Percentiles rank a stretch among this genome's conserved stretches.
Evolutionary conservation across 2,113 vertebrate genomes (phyloP).

Genomic region (Tragulus kanchil): DNA sequence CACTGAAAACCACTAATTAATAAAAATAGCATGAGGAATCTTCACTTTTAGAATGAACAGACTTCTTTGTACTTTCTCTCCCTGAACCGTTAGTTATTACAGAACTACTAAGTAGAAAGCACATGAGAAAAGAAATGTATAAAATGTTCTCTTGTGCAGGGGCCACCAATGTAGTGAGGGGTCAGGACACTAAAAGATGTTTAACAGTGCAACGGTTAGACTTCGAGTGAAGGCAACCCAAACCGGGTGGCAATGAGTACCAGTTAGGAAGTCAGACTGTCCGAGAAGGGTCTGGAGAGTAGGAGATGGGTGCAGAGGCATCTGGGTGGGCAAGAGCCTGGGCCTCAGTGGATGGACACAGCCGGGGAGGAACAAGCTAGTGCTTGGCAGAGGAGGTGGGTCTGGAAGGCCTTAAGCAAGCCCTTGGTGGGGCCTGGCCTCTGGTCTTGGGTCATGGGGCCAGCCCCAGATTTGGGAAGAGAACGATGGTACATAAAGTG

Average conservation of each 20-base stretch:
- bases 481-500: not conserved
- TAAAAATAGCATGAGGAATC: not conserved
- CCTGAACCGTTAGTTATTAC: not conserved
- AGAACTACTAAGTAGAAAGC: not conserved
- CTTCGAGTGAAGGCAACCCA: not conserved
- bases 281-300: not conserved
- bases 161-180: not conserved
- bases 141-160: not conserved
- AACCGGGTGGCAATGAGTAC: not conserved
- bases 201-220: not conserved
- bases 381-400: not conserved
- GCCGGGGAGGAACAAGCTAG: not conserved
- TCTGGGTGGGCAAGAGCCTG: not conserved
- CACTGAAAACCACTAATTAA: not conserved
- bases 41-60: not conserved
- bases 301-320: not conserved
- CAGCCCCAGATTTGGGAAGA: not conserved
- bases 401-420: not conserved
- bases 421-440: not conserved
- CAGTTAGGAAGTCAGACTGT: not conserved
- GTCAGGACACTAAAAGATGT: not conserved
- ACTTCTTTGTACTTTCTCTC: not conserved
- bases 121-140: not conserved
- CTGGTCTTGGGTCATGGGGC: not conserved
- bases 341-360: not conserved